These are phyloP conservation scores for Siderastrea radians DNA, from an alignment of 92 coral and sea anemone species.

Conservation along the genomic window DNA sequence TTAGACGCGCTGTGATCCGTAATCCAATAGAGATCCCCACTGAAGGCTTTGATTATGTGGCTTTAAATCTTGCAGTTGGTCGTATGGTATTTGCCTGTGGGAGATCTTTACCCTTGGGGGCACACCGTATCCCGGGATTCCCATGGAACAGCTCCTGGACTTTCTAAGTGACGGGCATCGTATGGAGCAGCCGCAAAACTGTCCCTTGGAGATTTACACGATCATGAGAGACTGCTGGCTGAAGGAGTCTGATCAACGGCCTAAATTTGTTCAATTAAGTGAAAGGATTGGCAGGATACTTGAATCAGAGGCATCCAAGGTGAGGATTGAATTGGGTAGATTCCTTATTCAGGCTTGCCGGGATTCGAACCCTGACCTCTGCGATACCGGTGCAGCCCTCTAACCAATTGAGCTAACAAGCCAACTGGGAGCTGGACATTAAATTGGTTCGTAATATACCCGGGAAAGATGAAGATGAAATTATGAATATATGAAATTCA, in stretches of 20 bases:
- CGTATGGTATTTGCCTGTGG: constrained; percentile 92
- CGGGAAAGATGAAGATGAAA: too few relatives aligned
- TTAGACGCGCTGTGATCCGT: too few relatives aligned
- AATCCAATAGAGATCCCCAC: too few relatives aligned
- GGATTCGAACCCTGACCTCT: too few relatives aligned
- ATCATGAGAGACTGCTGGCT: constrained; percentile 95
- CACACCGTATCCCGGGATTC: constrained; percentile 84
- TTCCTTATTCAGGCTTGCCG: too few relatives aligned
- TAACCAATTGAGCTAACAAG: too few relatives aligned
- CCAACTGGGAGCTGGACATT: too few relatives aligned
- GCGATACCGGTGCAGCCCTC: too few relatives aligned
- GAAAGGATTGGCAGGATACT: constrained; percentile 80
- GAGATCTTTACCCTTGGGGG: constrained; percentile 96
- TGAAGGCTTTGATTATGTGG: not conserved
- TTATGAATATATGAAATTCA: too few relatives aligned
- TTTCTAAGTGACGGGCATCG: constrained; percentile 84
- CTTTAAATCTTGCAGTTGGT: constrained; percentile 74
- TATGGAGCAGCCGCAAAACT: constrained; percentile 86
- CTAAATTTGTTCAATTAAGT: constrained; percentile 66
- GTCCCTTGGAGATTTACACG: constrained; percentile 87
- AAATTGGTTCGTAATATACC: too few relatives aligned
- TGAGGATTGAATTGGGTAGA: not conserved
- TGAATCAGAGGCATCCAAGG: constrained; percentile 83
- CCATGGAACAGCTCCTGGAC: constrained; percentile 81
- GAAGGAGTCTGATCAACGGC: constrained; percentile 73